A percentile compares a stretch with the other conserved stretches of the same genome.
Evolutionary conservation across 2,797 vertebrate species (phyloP).

Genomic region (Schizopygopsis pylzovi): DNA sequence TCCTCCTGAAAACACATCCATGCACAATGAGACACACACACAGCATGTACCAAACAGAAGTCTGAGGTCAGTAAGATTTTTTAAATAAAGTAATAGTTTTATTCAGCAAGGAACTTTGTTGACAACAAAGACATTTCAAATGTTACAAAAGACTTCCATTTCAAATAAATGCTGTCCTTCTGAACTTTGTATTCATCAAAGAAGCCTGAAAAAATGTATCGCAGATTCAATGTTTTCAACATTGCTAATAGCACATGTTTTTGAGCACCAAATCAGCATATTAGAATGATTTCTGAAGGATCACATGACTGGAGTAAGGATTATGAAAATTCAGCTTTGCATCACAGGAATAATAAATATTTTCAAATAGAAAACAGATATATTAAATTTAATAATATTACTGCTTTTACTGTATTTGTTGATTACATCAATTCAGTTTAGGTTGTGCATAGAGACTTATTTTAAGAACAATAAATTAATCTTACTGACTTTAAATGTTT

Average conservation of each 20-base stretch:
- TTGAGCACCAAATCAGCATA: neutral
- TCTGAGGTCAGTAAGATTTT: neutral
- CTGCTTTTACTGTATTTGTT: neutral
- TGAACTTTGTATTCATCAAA: neutral
- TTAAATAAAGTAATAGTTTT: neutral
- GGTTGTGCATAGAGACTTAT: neutral
- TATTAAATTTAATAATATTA: neutral
- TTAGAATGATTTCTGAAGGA: neutral
- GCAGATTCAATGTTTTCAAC: too few relatives aligned
- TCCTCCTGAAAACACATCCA: constrained; percentile 82
- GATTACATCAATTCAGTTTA: neutral
- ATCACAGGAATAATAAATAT: neutral
- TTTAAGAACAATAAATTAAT: neutral
- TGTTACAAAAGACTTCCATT: neutral
- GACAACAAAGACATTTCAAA: neutral
- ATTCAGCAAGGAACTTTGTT: neutral
- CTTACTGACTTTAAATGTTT: neutral
- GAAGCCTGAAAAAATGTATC: neutral
- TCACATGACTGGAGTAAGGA: neutral
- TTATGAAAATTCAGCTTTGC: neutral
- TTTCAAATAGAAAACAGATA: too few relatives aligned
- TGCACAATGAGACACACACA: neutral
- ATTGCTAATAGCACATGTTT: too few relatives aligned
- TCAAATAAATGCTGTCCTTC: neutral
- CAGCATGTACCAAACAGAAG: neutral